Conservation (phyloP, 2,113 vertebrate species). For the Corynorhinus townsendii region DNA sequence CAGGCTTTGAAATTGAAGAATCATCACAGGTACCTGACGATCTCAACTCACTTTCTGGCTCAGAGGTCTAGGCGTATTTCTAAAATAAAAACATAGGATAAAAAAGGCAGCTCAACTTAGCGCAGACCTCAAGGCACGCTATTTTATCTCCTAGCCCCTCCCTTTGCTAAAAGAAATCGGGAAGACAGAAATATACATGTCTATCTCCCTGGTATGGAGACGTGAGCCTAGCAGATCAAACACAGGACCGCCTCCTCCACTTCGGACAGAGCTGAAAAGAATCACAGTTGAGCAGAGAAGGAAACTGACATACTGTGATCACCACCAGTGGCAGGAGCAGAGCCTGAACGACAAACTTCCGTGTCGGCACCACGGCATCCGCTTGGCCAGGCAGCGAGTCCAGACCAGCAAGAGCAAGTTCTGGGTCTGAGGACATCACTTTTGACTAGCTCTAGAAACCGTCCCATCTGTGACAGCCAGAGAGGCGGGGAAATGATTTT, state of each 20-base stretch:
- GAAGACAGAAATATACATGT: not conserved
- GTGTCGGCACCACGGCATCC: not conserved
- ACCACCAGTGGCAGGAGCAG: rapidly evolving
- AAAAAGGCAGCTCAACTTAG: not conserved
- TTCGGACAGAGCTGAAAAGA: not conserved
- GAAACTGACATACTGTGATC: not conserved
- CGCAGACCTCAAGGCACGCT: not conserved
- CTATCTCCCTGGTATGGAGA: not conserved
- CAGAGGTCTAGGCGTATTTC: not conserved
- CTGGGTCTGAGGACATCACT: not conserved
- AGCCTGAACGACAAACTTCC: not conserved
- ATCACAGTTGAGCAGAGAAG: not conserved
- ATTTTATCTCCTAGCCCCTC: not conserved
- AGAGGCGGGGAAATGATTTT: conserved; percentile 9
- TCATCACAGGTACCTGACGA: not conserved
- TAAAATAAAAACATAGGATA: not conserved
- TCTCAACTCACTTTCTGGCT: not conserved
- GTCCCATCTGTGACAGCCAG: not conserved
- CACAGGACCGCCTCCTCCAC: not conserved
- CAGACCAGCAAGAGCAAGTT: not conserved
- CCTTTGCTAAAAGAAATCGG: not conserved
- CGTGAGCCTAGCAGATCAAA: rapidly evolving
- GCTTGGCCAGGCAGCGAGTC: not conserved
- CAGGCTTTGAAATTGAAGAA: not conserved
- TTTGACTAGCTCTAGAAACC: rapidly evolving